Percentiles rank a stretch among this genome's conserved stretches.
Conservation (phyloP, 2,888 invertebrate genomes). For the Lasioglossum figueresi region DNA sequence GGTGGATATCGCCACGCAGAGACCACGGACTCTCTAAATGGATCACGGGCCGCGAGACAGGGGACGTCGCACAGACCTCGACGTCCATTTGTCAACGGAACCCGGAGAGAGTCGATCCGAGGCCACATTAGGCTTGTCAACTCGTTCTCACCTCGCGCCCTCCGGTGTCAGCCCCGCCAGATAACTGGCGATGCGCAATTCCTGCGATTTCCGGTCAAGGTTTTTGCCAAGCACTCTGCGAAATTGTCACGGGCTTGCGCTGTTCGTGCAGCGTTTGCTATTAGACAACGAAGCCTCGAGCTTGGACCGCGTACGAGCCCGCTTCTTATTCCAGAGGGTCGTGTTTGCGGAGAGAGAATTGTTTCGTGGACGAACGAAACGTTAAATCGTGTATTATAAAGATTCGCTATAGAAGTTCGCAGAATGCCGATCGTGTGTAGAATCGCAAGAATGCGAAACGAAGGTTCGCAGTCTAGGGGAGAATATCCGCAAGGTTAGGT, state of each 20-base stretch:
- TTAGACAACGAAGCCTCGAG: neutral
- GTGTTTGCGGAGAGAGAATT: neutral
- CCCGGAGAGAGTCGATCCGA: constrained; percentile 5
- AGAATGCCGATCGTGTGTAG: neutral
- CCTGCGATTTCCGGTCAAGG: neutral
- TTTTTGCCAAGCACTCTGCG: neutral
- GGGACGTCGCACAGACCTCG: neutral
- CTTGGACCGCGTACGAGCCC: no score
- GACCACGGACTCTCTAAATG: neutral
- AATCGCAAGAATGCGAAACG: neutral
- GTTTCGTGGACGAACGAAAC: neutral
- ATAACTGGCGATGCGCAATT: neutral
- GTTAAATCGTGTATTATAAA: no score
- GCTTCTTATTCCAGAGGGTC: neutral
- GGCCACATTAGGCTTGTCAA: neutral
- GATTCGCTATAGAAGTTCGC: no score
- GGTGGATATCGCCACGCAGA: constrained; percentile 29
- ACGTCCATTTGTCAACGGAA: constrained; percentile 47
- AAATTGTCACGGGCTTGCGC: neutral
- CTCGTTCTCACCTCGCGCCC: neutral
- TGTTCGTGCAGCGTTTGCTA: neutral
- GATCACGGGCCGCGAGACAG: constrained; percentile 3
- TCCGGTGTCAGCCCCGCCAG: neutral
- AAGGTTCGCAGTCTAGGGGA: neutral
- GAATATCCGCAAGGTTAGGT: neutral